These are phyloP conservation scores for Galerucella calmariensis DNA, from an alignment of 2,888 invertebrate genomes.

Conservation along the genomic window DNA sequence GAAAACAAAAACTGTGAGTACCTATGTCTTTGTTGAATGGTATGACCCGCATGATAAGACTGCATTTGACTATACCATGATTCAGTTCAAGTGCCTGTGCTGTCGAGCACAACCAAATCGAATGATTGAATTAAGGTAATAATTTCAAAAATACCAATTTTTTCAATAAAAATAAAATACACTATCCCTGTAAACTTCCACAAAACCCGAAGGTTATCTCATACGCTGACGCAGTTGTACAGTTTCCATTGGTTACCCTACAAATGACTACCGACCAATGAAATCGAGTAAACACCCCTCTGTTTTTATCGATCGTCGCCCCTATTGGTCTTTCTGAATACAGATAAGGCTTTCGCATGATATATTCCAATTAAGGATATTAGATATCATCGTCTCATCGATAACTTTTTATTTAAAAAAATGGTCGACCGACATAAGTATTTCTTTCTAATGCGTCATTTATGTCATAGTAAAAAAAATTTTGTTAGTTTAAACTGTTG, in stretches of 20 bases:
- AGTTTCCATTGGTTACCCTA: slow-evolving; percentile 22
- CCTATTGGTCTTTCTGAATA: slow-evolving; percentile 37
- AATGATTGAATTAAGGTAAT: no score
- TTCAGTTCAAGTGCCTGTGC: no score
- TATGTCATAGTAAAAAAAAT: background rate
- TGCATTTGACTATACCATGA: no score
- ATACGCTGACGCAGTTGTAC: background rate
- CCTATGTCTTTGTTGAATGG: no score
- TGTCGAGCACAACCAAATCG: no score
- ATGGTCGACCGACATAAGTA: slow-evolving; percentile 43
- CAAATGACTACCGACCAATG: slow-evolving; percentile 33
- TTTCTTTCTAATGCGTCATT: slow-evolving; percentile 25
- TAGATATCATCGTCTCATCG: slow-evolving; percentile 38
- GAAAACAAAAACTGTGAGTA: no score
- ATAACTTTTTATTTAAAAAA: slow-evolving; percentile 41
- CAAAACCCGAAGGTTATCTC: background rate
- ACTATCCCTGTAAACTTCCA: background rate
- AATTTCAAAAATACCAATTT: no score
- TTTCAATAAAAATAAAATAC: background rate
- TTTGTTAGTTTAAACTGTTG: no score
- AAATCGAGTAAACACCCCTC: slow-evolving; percentile 26
- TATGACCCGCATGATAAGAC: no score
- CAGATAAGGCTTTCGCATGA: slow-evolving; percentile 34
- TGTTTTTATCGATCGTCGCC: slow-evolving; percentile 40
- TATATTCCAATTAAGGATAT: slow-evolving; percentile 29